Percentiles rank a stretch among this genome's conserved stretches.
phyloP scores from a whole-genome alignment of 1,140 invertebrate genomes.

The Nasonia longicornis region DNA sequence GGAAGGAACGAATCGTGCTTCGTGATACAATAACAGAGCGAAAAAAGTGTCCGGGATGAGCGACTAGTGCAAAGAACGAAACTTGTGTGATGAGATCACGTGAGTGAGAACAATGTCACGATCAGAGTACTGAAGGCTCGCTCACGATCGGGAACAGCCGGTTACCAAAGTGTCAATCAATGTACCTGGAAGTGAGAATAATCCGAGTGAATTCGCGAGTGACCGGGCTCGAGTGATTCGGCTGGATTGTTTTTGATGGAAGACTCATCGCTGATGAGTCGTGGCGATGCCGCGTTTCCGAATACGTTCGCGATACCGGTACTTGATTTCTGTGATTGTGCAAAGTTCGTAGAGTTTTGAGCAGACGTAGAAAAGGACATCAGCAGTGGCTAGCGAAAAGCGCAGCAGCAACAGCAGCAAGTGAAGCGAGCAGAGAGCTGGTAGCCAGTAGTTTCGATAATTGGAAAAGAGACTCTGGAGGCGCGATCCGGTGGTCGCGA shows the following conservation, averaged over 20 bases:
- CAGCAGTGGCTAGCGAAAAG: background rate
- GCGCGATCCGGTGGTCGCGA: constrained; percentile 37
- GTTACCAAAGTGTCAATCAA: constrained; percentile 39
- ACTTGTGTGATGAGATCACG: constrained; percentile 9
- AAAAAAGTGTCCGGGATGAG: constrained; percentile 15
- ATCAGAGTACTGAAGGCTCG: constrained; percentile 49
- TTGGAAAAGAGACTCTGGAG: constrained; percentile 45
- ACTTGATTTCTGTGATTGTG: constrained; percentile 29
- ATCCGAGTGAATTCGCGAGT: constrained; percentile 37
- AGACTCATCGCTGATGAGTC: constrained; percentile 21
- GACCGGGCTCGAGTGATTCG: constrained; percentile 30
- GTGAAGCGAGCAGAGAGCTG: background rate
- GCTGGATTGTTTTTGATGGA: background rate
- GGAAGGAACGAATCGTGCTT: constrained; percentile 5
- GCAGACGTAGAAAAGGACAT: background rate
- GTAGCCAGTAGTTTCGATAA: background rate
- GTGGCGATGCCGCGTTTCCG: constrained; percentile 54
- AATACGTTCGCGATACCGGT: constrained; percentile 43
- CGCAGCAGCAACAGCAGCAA: too few relatives aligned
- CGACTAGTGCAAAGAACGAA: constrained; percentile 19
- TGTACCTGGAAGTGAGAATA: constrained; percentile 38
- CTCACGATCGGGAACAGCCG: constrained; percentile 48
- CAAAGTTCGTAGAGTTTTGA: constrained; percentile 8
- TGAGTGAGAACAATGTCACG: constrained; percentile 34
- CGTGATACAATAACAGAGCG: background rate